phyloP scores from a whole-genome alignment of 2,113 vertebrate genomes.

The Trogon surrucura region DNA sequence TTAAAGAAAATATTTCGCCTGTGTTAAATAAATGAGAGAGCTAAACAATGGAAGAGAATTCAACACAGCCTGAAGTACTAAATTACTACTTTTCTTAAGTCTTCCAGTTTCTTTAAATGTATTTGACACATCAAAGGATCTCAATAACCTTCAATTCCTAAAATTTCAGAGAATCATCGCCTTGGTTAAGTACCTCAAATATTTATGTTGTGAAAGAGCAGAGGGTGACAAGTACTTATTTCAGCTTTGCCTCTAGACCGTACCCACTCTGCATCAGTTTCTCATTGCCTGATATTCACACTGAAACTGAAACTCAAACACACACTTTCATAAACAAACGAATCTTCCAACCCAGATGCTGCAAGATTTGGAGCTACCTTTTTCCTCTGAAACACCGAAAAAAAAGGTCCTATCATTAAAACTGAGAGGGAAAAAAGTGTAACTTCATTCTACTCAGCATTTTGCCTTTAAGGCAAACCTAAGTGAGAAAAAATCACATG shows the following conservation, averaged over 20 bases:
- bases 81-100: slow-evolving; percentile 23
- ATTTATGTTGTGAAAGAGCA: background rate
- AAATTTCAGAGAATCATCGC: background rate
- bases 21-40: background rate
- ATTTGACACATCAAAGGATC: background rate
- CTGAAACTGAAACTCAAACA: background rate
- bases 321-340: background rate
- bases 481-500: background rate
- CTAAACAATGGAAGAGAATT: slow-evolving; percentile 53
- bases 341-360: slow-evolving; percentile 14
- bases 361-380: slow-evolving; percentile 6
- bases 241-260: background rate
- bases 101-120: background rate
- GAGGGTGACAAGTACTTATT: background rate
- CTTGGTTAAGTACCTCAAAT: background rate
- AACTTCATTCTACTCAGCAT: slow-evolving; percentile 16
- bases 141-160: slow-evolving; percentile 26
- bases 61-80: background rate
- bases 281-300: background rate
- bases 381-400: slow-evolving; percentile 23
- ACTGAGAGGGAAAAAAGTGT: background rate
- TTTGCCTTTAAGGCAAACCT: background rate
- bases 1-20: slow-evolving; percentile 55
- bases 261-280: background rate
- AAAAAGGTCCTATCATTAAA: slow-evolving; percentile 17